Percentiles rank a stretch among this genome's conserved stretches.
Evolutionary conservation across 2,797 vertebrate genomes (phyloP).

Genomic region (Sitta carolinensis): DNA sequence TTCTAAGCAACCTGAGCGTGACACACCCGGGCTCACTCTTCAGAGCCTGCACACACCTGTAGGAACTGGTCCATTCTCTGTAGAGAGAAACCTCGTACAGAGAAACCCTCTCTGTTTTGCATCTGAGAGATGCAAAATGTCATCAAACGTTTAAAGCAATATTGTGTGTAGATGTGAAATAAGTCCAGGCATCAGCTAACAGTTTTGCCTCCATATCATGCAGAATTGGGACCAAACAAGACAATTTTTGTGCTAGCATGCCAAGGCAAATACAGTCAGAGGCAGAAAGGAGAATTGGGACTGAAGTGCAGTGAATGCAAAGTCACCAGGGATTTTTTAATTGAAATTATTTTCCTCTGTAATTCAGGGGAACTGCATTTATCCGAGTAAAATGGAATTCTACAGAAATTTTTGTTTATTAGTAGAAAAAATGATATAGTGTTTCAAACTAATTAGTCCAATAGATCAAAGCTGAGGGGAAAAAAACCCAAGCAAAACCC

Average conservation of each 20-base stretch:
- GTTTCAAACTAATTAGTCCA: neutral
- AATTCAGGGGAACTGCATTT: neutral
- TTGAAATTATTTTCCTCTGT: neutral
- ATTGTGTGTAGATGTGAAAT: neutral
- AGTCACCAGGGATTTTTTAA: neutral
- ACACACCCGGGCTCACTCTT: neutral
- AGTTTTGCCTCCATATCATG: neutral
- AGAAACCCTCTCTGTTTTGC: neutral
- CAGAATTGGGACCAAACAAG: neutral
- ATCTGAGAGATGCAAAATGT: neutral
- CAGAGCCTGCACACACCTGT: neutral
- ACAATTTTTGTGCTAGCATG: neutral
- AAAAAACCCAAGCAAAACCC: neutral
- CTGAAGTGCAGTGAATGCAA: neutral
- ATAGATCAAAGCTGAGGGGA: neutral
- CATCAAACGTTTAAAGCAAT: neutral
- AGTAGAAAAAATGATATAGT: neutral
- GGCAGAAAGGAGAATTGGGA: neutral
- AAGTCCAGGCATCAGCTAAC: neutral
- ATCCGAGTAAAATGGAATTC: neutral
- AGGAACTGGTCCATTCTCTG: neutral
- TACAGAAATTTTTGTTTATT: neutral
- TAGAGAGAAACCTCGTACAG: too few species aligned
- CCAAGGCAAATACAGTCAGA: neutral
- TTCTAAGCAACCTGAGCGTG: neutral